Percentiles rank a stretch among this genome's conserved stretches.
These are phyloP conservation scores for Ochropleura leucogaster DNA, from an alignment of 2,888 invertebrate genomes.

Conservation along the genomic window DNA sequence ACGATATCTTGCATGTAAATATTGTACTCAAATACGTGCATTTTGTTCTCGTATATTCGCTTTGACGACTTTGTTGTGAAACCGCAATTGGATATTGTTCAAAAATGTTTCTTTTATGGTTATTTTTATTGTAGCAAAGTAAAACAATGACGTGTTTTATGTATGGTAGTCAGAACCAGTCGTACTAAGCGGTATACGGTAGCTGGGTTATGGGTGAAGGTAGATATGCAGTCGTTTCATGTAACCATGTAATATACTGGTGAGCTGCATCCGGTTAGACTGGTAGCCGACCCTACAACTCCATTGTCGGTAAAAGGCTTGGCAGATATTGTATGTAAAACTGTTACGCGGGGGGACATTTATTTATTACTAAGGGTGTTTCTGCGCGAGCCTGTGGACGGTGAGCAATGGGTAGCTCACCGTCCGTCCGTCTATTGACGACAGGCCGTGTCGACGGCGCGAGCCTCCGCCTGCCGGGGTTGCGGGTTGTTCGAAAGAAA, in stretches of 20 bases:
- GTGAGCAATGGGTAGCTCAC: too few relatives aligned
- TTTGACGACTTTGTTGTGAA: slow-evolving; percentile 20
- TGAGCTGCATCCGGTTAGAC: background rate
- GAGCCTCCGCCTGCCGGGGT: too few relatives aligned
- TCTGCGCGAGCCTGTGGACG: too few relatives aligned
- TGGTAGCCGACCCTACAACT: background rate
- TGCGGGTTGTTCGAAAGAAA: too few relatives aligned
- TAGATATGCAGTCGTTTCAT: background rate
- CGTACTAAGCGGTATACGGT: background rate
- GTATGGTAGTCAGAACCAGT: background rate
- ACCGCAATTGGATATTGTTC: background rate
- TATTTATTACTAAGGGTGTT: too few relatives aligned
- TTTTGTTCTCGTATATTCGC: slow-evolving; percentile 37
- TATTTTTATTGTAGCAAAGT: slow-evolving; percentile 9
- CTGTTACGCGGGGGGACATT: too few relatives aligned
- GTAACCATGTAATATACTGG: background rate
- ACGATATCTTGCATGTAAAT: slow-evolving; percentile 55
- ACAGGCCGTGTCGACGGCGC: too few relatives aligned
- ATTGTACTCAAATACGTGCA: slow-evolving; percentile 37
- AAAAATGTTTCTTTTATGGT: slow-evolving; percentile 12
- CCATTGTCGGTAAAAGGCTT: background rate
- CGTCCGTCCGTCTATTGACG: too few relatives aligned
- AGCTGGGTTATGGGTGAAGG: background rate
- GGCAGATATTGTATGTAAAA: background rate
- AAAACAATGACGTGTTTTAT: background rate